Conservation (phyloP, 2,113 vertebrate species). For the Eulemur macaco region DNA sequence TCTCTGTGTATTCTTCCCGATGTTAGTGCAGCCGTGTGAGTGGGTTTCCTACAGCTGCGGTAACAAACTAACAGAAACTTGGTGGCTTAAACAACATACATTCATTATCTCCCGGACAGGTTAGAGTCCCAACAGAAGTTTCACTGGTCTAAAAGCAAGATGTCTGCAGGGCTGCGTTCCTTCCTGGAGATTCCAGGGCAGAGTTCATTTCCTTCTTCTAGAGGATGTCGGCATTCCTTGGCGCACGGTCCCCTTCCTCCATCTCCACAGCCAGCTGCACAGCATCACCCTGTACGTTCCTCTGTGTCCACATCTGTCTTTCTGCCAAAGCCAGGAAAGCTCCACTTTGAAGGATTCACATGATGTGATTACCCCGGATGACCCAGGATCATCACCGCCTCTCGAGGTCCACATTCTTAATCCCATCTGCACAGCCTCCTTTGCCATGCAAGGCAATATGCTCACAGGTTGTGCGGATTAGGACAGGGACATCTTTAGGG, state of each 20-base stretch:
- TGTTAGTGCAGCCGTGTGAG: rapidly evolving
- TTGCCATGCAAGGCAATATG: rapidly evolving
- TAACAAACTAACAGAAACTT: not conserved
- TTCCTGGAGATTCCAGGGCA: not conserved
- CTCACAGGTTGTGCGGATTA: rapidly evolving
- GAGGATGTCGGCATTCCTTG: rapidly evolving
- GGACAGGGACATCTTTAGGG: rapidly evolving
- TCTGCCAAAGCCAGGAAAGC: rapidly evolving
- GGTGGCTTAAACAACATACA: not conserved
- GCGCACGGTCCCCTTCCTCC: rapidly evolving
- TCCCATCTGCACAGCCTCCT: not conserved
- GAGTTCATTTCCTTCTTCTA: not conserved
- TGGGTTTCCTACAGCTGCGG: rapidly evolving
- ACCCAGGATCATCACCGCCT: too few relatives aligned
- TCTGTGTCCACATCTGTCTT: rapidly evolving
- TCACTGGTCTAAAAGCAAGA: not conserved
- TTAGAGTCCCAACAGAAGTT: not conserved
- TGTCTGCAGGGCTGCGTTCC: not conserved
- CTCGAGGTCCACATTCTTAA: rapidly evolving
- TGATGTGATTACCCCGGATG: too few relatives aligned
- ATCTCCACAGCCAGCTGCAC: too few relatives aligned
- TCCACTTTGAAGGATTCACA: not conserved
- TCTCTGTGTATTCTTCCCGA: rapidly evolving
- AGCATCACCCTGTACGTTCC: rapidly evolving
- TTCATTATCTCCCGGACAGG: not conserved